These are phyloP conservation scores for Caenorhabditis remanei DNA, from an alignment of 1,140 invertebrate genomes.

Conservation along the genomic window DNA sequence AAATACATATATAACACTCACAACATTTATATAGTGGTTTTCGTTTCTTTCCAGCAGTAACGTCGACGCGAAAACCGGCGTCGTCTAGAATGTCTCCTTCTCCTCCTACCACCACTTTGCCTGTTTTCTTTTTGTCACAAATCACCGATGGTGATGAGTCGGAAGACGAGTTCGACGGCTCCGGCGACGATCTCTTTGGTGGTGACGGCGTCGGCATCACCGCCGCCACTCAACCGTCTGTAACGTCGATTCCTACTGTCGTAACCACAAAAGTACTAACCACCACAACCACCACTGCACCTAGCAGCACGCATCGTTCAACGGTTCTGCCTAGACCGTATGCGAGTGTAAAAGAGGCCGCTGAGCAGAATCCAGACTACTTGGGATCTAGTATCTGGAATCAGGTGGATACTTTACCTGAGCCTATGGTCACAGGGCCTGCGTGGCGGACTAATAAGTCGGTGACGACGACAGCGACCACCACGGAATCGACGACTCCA, in stretches of 20 bases:
- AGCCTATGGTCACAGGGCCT: slow-evolving; percentile 61
- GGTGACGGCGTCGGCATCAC: slow-evolving; percentile 45
- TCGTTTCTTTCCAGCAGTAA: slow-evolving; percentile 56
- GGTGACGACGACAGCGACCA: slow-evolving; percentile 37
- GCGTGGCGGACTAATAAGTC: slow-evolving; percentile 46
- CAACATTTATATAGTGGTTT: slow-evolving; percentile 22
- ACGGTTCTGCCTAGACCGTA: slow-evolving; percentile 64
- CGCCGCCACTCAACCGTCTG: slow-evolving; percentile 19
- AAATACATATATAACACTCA: neutral
- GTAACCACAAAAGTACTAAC: slow-evolving; percentile 35
- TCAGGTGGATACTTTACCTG: slow-evolving; percentile 58
- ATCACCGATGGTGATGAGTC: slow-evolving; percentile 34
- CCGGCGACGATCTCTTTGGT: slow-evolving; percentile 11
- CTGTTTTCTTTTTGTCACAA: slow-evolving; percentile 53
- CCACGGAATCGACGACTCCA: slow-evolving; percentile 1
- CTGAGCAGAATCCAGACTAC: slow-evolving; percentile 63
- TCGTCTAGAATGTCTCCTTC: slow-evolving; percentile 30
- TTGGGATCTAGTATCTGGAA: slow-evolving; percentile 61
- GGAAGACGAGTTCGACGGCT: slow-evolving; percentile 36
- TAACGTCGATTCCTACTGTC: slow-evolving; percentile 25
- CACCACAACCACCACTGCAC: slow-evolving; percentile 34
- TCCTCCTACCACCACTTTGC: slow-evolving; percentile 51
- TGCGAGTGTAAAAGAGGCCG: slow-evolving; percentile 57
- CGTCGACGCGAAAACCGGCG: neutral
- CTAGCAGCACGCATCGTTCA: slow-evolving; percentile 42